Evolutionary conservation across 2,113 vertebrate genomes (phyloP), one percentile per base, ranked within the genome.

Genomic region (Chionis minor): DNA sequence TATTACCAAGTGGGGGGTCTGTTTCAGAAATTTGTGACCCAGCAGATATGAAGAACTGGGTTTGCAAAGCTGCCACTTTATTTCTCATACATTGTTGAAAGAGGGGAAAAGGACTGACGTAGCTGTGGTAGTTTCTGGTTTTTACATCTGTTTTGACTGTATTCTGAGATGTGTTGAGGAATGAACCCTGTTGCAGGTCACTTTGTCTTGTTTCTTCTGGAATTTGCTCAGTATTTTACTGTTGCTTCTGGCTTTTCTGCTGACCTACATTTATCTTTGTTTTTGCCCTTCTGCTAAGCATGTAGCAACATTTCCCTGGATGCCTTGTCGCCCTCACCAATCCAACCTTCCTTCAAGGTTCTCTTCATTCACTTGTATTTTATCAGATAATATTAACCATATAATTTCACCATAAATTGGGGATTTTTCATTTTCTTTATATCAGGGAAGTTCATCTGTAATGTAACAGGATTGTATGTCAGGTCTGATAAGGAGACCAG

Each of bases 341-440:
- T 67, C 54, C 82, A 92, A 69, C 45, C 45, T 94, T 92, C 59
- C 80, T 61, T 93, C 74, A 79, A 81, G 44, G 44, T 95, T 84
- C 73, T 92, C 32, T 81, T 95, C 73, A 75, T 81, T 84, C 61
- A 54, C 32, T 87, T 87, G 69, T 61, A 65, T 69, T 94, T 91
- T 79, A 85, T 95, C 92, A 91, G 92, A 94, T 85, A 89, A 51
- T 69, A 62, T 89, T 94, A 91, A 80, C 84, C 58, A 82, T 77
- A 85, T 51, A 82, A 94, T 87, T 87, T 96, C 61, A 91, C 70
- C 42, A 38, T 66, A 77, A 91, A 81, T 12, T 86, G 26, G 9
- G 21, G 28, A 85, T 91, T 95, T 95, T 94, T 73, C 21, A 47
- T 63, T 94, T 92, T n/a, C 56, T 91, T 94, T 75, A 26, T 95